phyloP scores from a whole-genome alignment of 37 sponge, comb jelly and placozoan genomes.

The Theonella swinhoei region DNA sequence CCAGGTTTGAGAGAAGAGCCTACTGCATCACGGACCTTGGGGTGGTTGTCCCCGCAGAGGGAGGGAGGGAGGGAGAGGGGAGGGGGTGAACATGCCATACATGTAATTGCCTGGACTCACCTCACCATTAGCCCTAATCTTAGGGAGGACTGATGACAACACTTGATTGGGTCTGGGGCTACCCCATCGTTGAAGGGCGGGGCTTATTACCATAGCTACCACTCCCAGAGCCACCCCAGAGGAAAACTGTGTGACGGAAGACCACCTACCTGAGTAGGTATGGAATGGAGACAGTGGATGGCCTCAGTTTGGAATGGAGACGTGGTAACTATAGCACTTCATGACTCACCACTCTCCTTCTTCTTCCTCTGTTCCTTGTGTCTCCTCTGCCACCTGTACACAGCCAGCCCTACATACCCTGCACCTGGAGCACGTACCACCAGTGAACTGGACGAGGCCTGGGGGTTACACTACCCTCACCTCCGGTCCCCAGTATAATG shows the following conservation, averaged over 20 bases:
- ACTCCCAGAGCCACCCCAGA: neutral
- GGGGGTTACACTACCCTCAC: no score
- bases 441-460: no score
- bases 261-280: neutral
- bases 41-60: no score
- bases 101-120: no score
- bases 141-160: constrained; percentile 28
- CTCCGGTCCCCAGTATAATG: neutral
- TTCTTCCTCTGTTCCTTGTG: neutral
- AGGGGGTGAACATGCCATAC: no score
- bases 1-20: constrained; percentile 37
- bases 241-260: neutral
- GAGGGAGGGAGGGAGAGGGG: no score
- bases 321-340: neutral
- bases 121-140: constrained; percentile 53
- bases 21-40: constrained; percentile 17
- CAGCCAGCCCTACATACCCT: neutral
- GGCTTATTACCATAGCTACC: neutral
- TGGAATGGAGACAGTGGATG: neutral
- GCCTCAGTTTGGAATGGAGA: neutral
- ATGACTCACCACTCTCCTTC: neutral
- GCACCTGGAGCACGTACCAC: neutral
- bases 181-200: neutral
- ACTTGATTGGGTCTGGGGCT: constrained; percentile 27
- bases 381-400: neutral